These are phyloP conservation scores for Bombus sylvicola DNA, from an alignment of 1,140 invertebrate species.

Conservation along the genomic window DNA sequence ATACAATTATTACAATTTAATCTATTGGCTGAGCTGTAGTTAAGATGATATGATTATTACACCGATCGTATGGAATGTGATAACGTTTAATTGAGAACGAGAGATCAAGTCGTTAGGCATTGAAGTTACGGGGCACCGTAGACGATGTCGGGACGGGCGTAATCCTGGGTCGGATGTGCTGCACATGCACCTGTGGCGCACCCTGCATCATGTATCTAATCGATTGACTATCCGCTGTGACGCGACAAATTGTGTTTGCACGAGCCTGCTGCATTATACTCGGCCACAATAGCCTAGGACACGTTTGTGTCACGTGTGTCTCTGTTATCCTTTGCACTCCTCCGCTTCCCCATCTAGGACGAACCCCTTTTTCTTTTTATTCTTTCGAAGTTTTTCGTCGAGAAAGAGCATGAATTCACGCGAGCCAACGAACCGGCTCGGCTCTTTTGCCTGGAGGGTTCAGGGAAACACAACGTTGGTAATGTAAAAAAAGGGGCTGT, in stretches of 20 bases:
- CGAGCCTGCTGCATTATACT: constrained; percentile 52
- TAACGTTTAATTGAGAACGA: constrained; percentile 38
- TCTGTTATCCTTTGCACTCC: background rate
- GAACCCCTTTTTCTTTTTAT: too few relatives aligned
- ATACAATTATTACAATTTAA: too few relatives aligned
- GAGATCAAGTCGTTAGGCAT: constrained; percentile 39
- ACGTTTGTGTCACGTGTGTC: background rate
- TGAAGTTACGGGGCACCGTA: constrained; percentile 51
- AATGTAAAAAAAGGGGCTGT: background rate
- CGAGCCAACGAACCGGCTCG: background rate
- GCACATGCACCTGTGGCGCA: constrained; percentile 71
- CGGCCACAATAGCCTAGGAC: constrained; percentile 46
- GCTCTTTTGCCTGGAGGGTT: background rate
- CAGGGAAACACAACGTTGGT: background rate
- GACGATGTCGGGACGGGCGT: constrained; percentile 44
- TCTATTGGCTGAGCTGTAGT: background rate
- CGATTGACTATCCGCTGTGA: constrained; percentile 77
- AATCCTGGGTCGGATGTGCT: constrained; percentile 53
- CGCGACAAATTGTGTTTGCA: constrained; percentile 76
- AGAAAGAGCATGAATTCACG: background rate
- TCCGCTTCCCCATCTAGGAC: background rate
- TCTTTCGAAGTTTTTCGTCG: too few relatives aligned
- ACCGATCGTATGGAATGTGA: background rate
- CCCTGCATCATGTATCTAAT: constrained; percentile 66
- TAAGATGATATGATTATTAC: background rate